Base-by-base conservation (phyloP, 2,797 vertebrate species). In the Anguilla megastoma region DNA sequence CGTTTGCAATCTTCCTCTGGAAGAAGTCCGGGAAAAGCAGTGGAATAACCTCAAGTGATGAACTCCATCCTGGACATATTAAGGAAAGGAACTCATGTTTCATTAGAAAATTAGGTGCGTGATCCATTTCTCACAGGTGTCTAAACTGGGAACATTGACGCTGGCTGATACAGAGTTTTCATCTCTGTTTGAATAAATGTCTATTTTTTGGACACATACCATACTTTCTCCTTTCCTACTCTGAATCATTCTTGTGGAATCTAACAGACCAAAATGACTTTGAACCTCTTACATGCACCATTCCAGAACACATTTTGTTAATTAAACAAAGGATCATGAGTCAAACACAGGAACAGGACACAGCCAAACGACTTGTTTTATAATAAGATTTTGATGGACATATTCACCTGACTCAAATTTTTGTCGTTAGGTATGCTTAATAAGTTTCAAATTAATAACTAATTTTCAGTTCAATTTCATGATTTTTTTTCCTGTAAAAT, bases 181-280 rank as follows among this genome's bases (percentile, higher is more conserved):
- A 27, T 52, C 54, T 58, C 54, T 58, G 16, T 83, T 88, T 86
- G 63, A 85, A 45, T 41, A 50, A 33, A 36, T 18, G 87, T 74
- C 50, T 50, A 41, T 30, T 76, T 66, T 50, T 16, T 60, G 16
- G 84, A 66, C 74, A 71, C 24, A 21, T 10, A 33, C 71, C 74
- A 87, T 60, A 82, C 63, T 48, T 66, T 71, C 86, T 87, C 66
- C 84, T 85, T 88, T 60, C 71, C 60, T 63, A 85, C 89, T 84
- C 60, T 90, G 90, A 92, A 90, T 92, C 92, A 92, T 88, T 88
- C 60, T 79, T 58, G 87, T 88, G 89, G 90, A 91, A 91, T 92
- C 89, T 85, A 63, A 86, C 66, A 56, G 87, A 90, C 2, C n/a
- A 71, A 87, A 88, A 74, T 88, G 87, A 56, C 86, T 85, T 69